phyloP scores from a whole-genome alignment of 2,888 invertebrate species.

The Eristalis pertinax region DNA sequence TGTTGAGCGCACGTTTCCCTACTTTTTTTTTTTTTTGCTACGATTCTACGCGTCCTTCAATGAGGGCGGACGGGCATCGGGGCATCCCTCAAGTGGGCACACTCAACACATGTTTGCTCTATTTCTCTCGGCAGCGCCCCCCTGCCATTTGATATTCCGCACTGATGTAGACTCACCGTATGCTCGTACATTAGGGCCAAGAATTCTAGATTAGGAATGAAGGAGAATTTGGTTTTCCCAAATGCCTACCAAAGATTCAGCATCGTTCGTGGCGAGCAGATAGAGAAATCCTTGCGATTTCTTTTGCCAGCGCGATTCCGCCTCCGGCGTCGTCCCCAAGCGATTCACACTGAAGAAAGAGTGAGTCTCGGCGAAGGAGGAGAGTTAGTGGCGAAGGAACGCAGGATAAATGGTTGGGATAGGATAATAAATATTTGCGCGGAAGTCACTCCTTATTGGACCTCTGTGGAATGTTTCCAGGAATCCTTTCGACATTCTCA shows the following conservation, averaged over 20 bases:
- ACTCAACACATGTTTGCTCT: conserved; percentile 68
- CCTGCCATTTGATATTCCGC: conserved; percentile 62
- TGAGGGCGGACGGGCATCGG: background rate
- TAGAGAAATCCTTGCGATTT: conserved; percentile 40
- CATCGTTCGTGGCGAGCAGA: conserved; percentile 45
- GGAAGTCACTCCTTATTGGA: conserved; percentile 70
- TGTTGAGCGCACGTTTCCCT: background rate
- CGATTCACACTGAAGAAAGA: background rate
- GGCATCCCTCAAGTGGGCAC: conserved; percentile 61
- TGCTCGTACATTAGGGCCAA: conserved; percentile 52
- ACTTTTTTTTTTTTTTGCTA: background rate
- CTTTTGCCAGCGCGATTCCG: conserved; percentile 6
- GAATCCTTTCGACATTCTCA: conserved; percentile 21
- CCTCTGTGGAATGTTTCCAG: conserved; percentile 61
- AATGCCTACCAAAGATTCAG: conserved; percentile 69
- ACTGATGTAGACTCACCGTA: conserved; percentile 64
- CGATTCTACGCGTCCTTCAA: conserved; percentile 4
- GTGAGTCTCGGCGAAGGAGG: background rate
- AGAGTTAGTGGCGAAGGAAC: conserved; percentile 21
- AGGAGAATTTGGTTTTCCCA: conserved; percentile 66
- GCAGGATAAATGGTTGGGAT: conserved; percentile 64
- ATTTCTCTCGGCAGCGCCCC: conserved; percentile 19
- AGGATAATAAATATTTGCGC: conserved; percentile 72
- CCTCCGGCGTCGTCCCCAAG: background rate
- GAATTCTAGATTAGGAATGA: conserved; percentile 54